Base-by-base conservation (phyloP, 2,888 invertebrate species). In the Saturnia pavonia region DNA sequence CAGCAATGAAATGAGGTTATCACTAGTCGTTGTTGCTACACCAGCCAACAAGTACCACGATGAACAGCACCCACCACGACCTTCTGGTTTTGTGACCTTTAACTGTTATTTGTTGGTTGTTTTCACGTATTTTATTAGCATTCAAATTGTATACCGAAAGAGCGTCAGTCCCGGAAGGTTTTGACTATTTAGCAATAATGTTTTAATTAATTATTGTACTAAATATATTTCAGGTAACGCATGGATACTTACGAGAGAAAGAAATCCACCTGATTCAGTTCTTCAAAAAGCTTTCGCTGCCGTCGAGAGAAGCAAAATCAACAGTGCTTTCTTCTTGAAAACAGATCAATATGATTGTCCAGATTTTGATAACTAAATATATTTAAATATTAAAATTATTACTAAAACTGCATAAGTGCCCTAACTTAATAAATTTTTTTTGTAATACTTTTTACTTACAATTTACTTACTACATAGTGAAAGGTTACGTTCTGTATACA, bases 221-320 rank as follows among this genome's bases (percentile, higher is more conserved):
- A 22, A 7, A n/a, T 27, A 42, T 16, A 66, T 88, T 89, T 40
- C 83, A 95, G 95, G 91, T 74, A 92, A 91, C 73, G 85, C 90
- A 0, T 94, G 96, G 96, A 95, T 96, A 71, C 86, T 96, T 68
- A 96, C 96, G 0, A 94, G 96, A 78, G 93, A 95, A 68, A 90
- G 94, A 48, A 90, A 93, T 69, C 96, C 96, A 25, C 85, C 95
- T 0, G 79, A 92, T 2, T 83, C 94, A 34, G 92, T 95, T 0
- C 82, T 96, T 80, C 94, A 96, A 75, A 95, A 94, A 75, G 95
- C 96, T 0, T 95, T 96, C 78, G 84, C 89, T 67, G 91, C 92
- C 3, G 78, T 95, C 14, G 95, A 96, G 74, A 94, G 91, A 71
- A 95, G 95, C 80, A 87, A 89, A 14, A 95, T 96, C 70, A 95